Evolutionary conservation across 2,113 vertebrate genomes (phyloP).

Genomic region (Sceloporus undulatus): DNA sequence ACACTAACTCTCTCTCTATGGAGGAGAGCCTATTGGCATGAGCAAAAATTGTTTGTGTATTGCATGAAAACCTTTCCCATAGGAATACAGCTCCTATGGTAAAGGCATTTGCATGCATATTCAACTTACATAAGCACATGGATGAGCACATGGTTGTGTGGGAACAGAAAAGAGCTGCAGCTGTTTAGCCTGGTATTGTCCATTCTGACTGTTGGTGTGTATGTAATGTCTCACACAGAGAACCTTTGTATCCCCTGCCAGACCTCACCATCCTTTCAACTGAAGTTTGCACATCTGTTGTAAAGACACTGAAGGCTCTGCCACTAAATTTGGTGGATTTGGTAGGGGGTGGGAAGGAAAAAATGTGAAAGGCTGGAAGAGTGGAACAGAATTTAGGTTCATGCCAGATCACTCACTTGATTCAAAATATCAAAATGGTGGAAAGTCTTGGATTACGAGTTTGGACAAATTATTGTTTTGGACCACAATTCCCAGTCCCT

Average conservation of each 20-base stretch:
- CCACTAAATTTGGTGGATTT: too few relatives aligned
- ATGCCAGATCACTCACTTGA: not conserved
- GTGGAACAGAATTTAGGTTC: not conserved
- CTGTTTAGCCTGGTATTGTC: not conserved
- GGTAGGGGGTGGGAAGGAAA: too few relatives aligned
- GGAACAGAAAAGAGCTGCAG: not conserved
- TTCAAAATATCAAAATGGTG: not conserved
- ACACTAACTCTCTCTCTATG: not conserved
- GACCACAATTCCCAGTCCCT: too few relatives aligned
- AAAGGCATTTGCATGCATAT: not conserved
- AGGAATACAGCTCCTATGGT: not conserved
- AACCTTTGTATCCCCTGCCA: not conserved
- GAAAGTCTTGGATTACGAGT: too few relatives aligned
- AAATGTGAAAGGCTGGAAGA: not conserved
- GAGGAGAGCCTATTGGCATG: too few relatives aligned
- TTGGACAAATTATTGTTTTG: too few relatives aligned
- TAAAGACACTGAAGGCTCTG: not conserved
- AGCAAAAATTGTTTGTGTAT: not conserved
- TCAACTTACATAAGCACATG: not conserved
- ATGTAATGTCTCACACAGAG: not conserved
- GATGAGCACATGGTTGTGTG: not conserved
- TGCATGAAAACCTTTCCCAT: not conserved
- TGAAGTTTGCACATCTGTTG: not conserved
- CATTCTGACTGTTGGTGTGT: not conserved
- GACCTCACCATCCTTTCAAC: not conserved